Conservation (phyloP, 2,113 vertebrate species). For the Oreochromis tanganicae region DNA sequence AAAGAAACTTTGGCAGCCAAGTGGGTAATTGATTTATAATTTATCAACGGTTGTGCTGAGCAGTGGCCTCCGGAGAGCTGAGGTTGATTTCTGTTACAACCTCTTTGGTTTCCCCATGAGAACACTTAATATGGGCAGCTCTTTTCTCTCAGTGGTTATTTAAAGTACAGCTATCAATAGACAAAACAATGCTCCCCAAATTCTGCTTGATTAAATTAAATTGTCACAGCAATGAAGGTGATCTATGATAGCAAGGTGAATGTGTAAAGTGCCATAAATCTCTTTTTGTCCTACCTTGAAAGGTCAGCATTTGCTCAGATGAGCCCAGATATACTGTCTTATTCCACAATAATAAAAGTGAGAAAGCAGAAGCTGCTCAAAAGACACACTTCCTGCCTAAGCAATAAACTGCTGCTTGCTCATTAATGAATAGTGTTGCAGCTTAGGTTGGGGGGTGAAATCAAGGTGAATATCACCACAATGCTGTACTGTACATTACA, state of each 20-base stretch:
- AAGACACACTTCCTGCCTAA: constrained; percentile 3
- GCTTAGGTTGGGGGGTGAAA: background rate
- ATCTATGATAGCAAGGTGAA: constrained; percentile 60
- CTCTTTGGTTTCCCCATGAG: constrained; percentile 8
- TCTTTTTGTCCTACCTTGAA: constrained; percentile 63
- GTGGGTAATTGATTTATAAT: constrained; percentile 73
- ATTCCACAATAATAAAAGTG: constrained; percentile 38
- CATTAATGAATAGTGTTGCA: constrained; percentile 1
- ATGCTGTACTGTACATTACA: background rate
- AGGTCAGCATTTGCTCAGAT: constrained; percentile 65
- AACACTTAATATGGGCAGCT: constrained; percentile 26
- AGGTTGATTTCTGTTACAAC: constrained; percentile 34
- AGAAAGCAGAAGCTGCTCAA: constrained; percentile 12
- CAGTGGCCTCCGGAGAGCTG: constrained; percentile 37
- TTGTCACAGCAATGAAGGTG: constrained; percentile 55
- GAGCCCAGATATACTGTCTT: constrained; percentile 34
- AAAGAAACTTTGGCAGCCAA: constrained; percentile 64
- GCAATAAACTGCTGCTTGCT: constrained; percentile 16
- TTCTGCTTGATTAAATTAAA: constrained; percentile 55
- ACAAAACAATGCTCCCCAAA: constrained; percentile 27
- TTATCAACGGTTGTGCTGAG: constrained; percentile 55
- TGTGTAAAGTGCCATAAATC: constrained; percentile 70
- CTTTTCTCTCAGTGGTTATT: constrained; percentile 6
- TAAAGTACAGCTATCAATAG: constrained; percentile 37
- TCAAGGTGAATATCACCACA: constrained; percentile 8